These are phyloP conservation scores for Cheilosia soror DNA, from an alignment of 2,888 invertebrate species.

Conservation along the genomic window DNA sequence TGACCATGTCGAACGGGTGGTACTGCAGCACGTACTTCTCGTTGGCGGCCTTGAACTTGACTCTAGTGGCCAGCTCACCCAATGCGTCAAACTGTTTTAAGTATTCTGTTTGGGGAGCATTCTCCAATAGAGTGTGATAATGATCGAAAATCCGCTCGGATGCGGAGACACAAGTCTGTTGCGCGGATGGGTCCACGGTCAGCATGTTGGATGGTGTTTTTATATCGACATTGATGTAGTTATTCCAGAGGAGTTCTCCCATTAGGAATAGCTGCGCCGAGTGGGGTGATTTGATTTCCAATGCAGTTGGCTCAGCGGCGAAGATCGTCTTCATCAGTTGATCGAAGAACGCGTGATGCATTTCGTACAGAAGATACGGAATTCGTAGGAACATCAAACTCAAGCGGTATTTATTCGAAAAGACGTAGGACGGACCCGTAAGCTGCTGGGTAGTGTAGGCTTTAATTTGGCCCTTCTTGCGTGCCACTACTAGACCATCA, in stretches of 20 bases:
- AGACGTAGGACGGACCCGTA: conserved; percentile 81
- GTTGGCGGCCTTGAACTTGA: conserved; percentile 82
- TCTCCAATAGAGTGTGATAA: conserved; percentile 81
- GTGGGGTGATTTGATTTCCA: conserved; percentile 83
- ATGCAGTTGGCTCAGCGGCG: conserved; percentile 38
- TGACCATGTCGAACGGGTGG: conserved; percentile 81
- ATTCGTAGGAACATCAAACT: conserved; percentile 80
- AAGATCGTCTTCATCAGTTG: conserved; percentile 74
- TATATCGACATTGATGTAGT: conserved; percentile 78
- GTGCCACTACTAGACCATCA: conserved; percentile 86
- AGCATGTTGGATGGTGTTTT: conserved; percentile 81
- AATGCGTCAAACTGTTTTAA: conserved; percentile 79
- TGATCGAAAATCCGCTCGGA: conserved; percentile 82
- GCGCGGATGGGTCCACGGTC: conserved; percentile 81
- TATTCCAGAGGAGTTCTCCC: conserved; percentile 84
- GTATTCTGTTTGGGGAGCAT: conserved; percentile 82
- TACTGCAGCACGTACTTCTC: conserved; percentile 80
- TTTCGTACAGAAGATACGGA: conserved; percentile 79
- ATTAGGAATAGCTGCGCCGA: conserved; percentile 85
- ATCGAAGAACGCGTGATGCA: conserved; percentile 77
- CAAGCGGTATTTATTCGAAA: conserved; percentile 83
- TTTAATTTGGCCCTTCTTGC: conserved; percentile 81
- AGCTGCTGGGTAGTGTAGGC: conserved; percentile 77
- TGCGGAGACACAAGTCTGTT: conserved; percentile 76
- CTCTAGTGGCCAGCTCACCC: conserved; percentile 73